Percentiles rank a stretch among this genome's conserved stretches.
phyloP scores from a whole-genome alignment of 2,113 vertebrate species.

The Clarias gariepinus region DNA sequence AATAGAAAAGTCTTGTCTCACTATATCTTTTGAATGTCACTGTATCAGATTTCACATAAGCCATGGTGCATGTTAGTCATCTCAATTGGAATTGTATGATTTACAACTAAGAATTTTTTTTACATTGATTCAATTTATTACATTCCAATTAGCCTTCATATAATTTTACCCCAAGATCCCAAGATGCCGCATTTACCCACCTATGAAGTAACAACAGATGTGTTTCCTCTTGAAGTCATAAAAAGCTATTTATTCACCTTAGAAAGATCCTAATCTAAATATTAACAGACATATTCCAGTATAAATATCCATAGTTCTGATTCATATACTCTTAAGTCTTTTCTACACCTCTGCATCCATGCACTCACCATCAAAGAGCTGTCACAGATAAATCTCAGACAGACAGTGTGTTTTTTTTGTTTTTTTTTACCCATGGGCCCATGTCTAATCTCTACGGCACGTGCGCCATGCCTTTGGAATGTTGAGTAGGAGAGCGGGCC shows the following conservation, averaged over 20 bases:
- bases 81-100: neutral
- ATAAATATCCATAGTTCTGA: neutral
- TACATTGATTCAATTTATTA: neutral
- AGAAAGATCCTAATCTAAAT: neutral
- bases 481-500: conserved; percentile 34
- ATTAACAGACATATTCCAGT: conserved; percentile 1
- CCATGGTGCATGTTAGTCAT: neutral
- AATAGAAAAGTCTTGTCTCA: neutral
- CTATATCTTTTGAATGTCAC: neutral
- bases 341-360: neutral
- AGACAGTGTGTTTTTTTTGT: neutral
- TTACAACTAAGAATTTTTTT: neutral
- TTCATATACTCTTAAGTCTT: neutral
- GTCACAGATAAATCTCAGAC: neutral
- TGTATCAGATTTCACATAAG: neutral
- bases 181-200: neutral
- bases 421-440: neutral
- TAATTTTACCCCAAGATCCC: neutral
- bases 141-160: no score
- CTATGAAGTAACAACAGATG: neutral
- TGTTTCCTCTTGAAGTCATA: neutral
- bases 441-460: conserved; percentile 38
- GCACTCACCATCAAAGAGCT: neutral
- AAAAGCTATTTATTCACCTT: neutral
- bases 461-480: conserved; percentile 34